A percentile compares a stretch with the other conserved stretches of the same genome.
Evolutionary conservation across 2,113 vertebrate species (phyloP).

Genomic region (Corythornis vintsioides): DNA sequence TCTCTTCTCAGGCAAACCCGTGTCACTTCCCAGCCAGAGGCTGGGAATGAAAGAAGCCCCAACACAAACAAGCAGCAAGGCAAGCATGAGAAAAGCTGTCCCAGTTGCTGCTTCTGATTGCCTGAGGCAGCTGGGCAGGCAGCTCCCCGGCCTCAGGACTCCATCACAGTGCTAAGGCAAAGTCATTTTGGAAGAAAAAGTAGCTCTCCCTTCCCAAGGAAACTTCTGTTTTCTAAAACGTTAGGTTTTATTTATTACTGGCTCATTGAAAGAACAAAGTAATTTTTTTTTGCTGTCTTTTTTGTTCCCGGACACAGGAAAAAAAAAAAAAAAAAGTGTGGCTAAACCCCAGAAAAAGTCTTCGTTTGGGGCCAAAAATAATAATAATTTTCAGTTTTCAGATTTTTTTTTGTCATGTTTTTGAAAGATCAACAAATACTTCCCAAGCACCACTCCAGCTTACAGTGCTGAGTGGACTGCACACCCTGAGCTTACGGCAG

Average conservation of each 20-base stretch:
- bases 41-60: not conserved
- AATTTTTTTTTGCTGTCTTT: constrained; percentile 21
- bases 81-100: not conserved
- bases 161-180: not conserved
- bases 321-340: constrained; percentile 8
- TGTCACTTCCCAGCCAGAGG: constrained; percentile 7
- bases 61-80: not conserved
- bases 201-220: constrained; percentile 44
- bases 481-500: not conserved
- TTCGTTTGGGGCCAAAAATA: constrained; percentile 37
- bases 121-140: constrained; percentile 33
- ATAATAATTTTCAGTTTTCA: constrained; percentile 62
- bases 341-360: constrained; percentile 44
- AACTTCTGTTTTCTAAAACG: constrained; percentile 37
- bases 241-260: constrained; percentile 52
- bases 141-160: not conserved
- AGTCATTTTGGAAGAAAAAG: constrained; percentile 42
- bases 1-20: constrained; percentile 27
- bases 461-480: not conserved
- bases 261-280: constrained; percentile 59
- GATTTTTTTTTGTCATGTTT: constrained; percentile 49
- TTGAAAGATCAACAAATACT: constrained; percentile 47
- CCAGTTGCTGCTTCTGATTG: constrained; percentile 8
- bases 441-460: not conserved
- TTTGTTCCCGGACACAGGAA: constrained; percentile 20